These are phyloP conservation scores for Spheniscus mendiculus DNA, from an alignment of 2,113 vertebrate species.

Conservation along the genomic window DNA sequence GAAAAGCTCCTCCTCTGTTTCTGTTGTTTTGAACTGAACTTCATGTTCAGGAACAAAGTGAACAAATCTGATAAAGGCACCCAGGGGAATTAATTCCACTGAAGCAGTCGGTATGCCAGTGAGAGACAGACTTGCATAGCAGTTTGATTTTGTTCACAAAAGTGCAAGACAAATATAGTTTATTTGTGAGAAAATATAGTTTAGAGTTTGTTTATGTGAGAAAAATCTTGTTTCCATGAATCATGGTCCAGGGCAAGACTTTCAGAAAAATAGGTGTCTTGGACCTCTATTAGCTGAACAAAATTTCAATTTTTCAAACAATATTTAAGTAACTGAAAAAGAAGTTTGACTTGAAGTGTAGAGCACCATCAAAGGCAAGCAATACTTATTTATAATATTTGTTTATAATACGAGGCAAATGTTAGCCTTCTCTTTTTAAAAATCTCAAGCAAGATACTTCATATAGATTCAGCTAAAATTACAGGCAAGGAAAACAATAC, in stretches of 20 bases:
- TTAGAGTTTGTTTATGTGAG: not conserved
- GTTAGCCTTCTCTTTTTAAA: not conserved
- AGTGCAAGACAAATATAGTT: not conserved
- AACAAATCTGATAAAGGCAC: not conserved
- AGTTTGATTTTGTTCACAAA: not conserved
- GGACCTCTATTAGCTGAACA: not conserved
- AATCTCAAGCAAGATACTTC: not conserved
- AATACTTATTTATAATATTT: not conserved
- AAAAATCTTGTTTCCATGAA: not conserved
- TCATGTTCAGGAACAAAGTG: not conserved
- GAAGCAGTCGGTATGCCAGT: not conserved
- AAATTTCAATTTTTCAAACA: not conserved
- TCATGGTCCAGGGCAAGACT: not conserved
- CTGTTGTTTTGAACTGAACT: constrained; percentile 10
- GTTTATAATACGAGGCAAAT: not conserved
- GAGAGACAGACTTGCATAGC: not conserved
- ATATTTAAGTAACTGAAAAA: not conserved
- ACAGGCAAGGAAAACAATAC: not conserved
- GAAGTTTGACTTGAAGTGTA: not conserved
- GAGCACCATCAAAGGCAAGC: not conserved
- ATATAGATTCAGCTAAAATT: not conserved
- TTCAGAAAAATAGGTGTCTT: not conserved
- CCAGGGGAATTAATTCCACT: not conserved
- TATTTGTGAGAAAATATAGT: not conserved
- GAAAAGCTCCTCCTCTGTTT: not conserved